These are phyloP conservation scores for Gymnarchus niloticus DNA, from an alignment of 2,113 vertebrate species.

Conservation along the genomic window DNA sequence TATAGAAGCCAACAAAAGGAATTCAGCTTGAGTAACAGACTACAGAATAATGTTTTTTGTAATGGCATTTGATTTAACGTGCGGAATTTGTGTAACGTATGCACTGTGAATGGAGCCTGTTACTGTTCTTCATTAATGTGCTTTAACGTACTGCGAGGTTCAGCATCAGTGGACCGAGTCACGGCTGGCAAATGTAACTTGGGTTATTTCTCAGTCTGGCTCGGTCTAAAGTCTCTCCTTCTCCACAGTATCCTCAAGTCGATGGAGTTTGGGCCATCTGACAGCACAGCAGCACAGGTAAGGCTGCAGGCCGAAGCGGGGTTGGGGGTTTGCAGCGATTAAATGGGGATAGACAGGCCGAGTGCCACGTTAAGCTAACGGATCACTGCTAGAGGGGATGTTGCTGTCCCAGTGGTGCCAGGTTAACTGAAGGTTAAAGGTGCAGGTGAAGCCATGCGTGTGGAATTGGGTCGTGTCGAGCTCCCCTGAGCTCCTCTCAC, in stretches of 20 bases:
- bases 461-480: background rate
- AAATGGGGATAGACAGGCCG: background rate
- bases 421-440: background rate
- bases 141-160: background rate
- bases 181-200: background rate
- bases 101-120: background rate
- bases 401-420: background rate
- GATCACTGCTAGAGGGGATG: rapidly evolving
- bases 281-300: constrained; percentile 76
- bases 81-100: background rate
- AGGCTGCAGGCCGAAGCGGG: background rate
- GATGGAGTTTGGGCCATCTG: constrained; percentile 73
- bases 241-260: constrained; percentile 75
- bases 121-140: background rate
- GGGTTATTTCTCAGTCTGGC: background rate
- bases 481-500: background rate
- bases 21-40: background rate
- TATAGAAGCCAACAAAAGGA: background rate
- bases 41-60: background rate
- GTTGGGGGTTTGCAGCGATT: background rate
- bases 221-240: constrained; percentile 22
- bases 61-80: constrained; percentile 6
- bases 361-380: no score
- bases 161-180: background rate
- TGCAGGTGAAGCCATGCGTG: background rate